Base-by-base conservation (phyloP, 2,113 vertebrate species). In the Ascaphus truei region DNA sequence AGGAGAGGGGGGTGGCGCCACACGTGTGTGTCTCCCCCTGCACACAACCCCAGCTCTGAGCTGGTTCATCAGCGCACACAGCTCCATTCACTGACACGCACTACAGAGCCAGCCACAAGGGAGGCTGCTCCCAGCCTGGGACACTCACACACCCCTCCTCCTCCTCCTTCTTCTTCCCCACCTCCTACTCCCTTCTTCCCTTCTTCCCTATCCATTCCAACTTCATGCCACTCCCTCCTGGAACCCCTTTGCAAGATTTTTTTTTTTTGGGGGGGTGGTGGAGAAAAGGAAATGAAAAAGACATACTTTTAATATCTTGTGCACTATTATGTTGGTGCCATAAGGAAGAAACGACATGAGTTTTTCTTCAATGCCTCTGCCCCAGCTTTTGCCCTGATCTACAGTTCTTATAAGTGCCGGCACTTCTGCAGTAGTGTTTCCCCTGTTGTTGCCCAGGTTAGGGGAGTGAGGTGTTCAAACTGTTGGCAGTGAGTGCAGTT, bases 1-100 rank as follows among this genome's bases (percentile, higher is more conserved):
- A 71, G 67, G 57, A 71, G 67, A 71, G 67, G 67, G 67, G 67
- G 60, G 67, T 56, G 18, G 57, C 67, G 56, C 52, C 67, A 71
- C 67, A 57, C 61, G 67, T 37, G 29, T 67, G 63, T 59, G 53
- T 57, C 41, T 59, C 41, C 29, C 29, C 15, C n/a, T 31, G 29
- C 4, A 55, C 51, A 55, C n/a, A 29, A 29, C 50, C 43, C 55
- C 22, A 7, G n/a, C 50, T 12, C 65, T n/a, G 13, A 30, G 23
- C 53, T 56, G 18, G 43, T 13, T 31, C 29, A 25, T 31, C 39
- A 30, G 41, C 41, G 16, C 59, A 48, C 61, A 63, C 61, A 36
- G 45, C 30, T 51, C 30, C 61, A 51, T 51, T 63, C 61, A 63
- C 61, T 51, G 20, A 33, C 45, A 50, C 20, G 13, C 45, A 50